These are phyloP conservation scores for Pelagia noctiluca DNA, from an alignment of 30 jellyfish, hydroid and myxozoan genomes.

Conservation along the genomic window DNA sequence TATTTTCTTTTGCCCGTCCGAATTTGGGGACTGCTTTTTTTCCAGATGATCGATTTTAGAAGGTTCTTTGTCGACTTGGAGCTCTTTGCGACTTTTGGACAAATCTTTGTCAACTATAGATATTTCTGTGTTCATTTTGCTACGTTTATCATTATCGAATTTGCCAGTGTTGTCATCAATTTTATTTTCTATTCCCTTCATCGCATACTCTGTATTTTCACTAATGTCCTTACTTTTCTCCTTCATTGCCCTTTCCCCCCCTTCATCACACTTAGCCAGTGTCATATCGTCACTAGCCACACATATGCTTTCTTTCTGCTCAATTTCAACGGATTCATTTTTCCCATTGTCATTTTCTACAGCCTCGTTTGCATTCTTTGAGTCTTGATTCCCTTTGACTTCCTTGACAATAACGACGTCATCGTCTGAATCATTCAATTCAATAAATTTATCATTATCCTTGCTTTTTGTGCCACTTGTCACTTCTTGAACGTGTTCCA, in stretches of 20 bases:
- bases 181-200: not conserved
- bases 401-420: slow-evolving; percentile 46
- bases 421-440: slow-evolving; percentile 45
- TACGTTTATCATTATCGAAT: not conserved
- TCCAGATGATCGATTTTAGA: not conserved
- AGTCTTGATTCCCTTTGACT: slow-evolving; percentile 6
- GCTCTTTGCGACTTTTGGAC: no score
- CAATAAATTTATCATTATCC: slow-evolving; percentile 1
- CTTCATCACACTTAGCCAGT: no score
- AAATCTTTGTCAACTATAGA: no score
- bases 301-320: no score
- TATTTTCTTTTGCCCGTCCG: slow-evolving; percentile 48
- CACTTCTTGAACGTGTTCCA: slow-evolving; percentile 55
- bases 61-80: not conserved
- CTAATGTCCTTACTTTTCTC: not conserved
- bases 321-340: not conserved
- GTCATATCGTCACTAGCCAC: no score
- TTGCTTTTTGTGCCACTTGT: slow-evolving; percentile 40
- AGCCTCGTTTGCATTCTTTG: not conserved
- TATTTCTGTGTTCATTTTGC: not conserved
- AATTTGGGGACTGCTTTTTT: slow-evolving; percentile 37
- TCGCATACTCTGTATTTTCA: not conserved
- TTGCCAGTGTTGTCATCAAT: not conserved
- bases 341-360: not conserved
- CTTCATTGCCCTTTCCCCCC: not conserved